Percentiles rank a stretch among this genome's conserved stretches.
Evolutionary conservation across 2,888 invertebrate genomes (phyloP).

Genomic region (Meandrusa payeni): DNA sequence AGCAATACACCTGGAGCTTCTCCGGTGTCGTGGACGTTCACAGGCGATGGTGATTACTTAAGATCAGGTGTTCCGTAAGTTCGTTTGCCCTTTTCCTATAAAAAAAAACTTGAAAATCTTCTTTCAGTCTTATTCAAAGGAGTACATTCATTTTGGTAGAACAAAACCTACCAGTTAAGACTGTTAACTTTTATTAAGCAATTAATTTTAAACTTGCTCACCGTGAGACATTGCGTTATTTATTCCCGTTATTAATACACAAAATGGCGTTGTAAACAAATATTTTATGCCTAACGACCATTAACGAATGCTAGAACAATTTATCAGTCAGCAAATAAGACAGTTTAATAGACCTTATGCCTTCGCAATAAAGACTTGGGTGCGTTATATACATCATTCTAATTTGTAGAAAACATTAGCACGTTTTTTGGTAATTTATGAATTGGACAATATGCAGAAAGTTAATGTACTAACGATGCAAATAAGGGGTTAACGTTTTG

Average conservation of each 20-base stretch:
- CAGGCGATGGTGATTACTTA: no score
- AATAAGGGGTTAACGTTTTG: neutral
- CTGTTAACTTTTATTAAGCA: slow-evolving; percentile 13
- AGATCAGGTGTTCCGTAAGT: no score
- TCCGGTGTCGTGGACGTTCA: no score
- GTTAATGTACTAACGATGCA: neutral
- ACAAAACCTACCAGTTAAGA: slow-evolving; percentile 5
- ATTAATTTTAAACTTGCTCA: slow-evolving; percentile 15
- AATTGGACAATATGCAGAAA: slow-evolving; percentile 13
- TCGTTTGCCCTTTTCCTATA: no score
- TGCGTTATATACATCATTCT: neutral
- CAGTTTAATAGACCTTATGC: slow-evolving; percentile 19
- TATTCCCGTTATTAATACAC: slow-evolving; percentile 26
- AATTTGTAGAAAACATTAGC: slow-evolving; percentile 24
- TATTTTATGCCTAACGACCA: slow-evolving; percentile 24
- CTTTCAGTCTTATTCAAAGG: no score
- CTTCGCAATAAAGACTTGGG: slow-evolving; percentile 20
- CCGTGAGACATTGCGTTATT: slow-evolving; percentile 23
- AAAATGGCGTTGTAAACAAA: slow-evolving; percentile 26
- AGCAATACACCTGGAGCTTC: no score
- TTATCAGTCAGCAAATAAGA: slow-evolving; percentile 12
- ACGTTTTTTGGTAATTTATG: slow-evolving; percentile 20
- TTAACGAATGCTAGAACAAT: slow-evolving; percentile 21
- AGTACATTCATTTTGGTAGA: no score
- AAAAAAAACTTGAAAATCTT: no score